Evolutionary conservation across 2,888 invertebrate genomes (phyloP), one percentile per base, ranked within the genome.

Genomic region (Mystacides longicornis): DNA sequence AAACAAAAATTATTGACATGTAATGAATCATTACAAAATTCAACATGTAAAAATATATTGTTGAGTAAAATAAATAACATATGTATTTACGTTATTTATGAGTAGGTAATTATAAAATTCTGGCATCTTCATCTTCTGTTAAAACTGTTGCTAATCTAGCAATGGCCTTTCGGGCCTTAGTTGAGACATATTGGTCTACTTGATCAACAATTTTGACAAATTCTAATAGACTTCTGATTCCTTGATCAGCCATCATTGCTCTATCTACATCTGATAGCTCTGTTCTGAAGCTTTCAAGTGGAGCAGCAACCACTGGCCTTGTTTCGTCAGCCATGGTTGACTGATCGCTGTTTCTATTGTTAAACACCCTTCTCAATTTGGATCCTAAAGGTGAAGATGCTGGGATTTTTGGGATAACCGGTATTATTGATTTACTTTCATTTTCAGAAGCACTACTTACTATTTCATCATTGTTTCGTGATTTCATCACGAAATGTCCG

Each of bases 131-230:
- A 4, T 52, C 52, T 20, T 51, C 51, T n/a, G 53, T 23, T 9
- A 54, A 54, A 1, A 60, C 23, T 20, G 52, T 52, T 1, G 60
- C 52, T 27, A 60, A 27, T 46, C 43, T 53, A 3, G 56, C 54
- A 31, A 60, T 57, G 20, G 58, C 42, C 9, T 43, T 46, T 33
- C 50, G 56, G 1, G 60, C 56, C 45, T 60, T 59, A 9, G 55
- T 51, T 16, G 56, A 55, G 16, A 60, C 20, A 23, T 53, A 60
- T 14, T 55, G 43, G 33, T 59, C 57, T 7, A 60, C 37, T 43
- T 59, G 55, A 33, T 59, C 60, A 1, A 60, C 57, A 23, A 60
- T 50, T 11, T 57, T 52, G 5, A 59, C 57, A 18, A 60, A 60
- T 21, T 58, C 57, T 2, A 57, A 55, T 11, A 60, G 23, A 33